Evolutionary conservation across 2,797 vertebrate genomes (phyloP), one percentile per base, ranked within the genome.

Genomic region (Cyprinella venusta): DNA sequence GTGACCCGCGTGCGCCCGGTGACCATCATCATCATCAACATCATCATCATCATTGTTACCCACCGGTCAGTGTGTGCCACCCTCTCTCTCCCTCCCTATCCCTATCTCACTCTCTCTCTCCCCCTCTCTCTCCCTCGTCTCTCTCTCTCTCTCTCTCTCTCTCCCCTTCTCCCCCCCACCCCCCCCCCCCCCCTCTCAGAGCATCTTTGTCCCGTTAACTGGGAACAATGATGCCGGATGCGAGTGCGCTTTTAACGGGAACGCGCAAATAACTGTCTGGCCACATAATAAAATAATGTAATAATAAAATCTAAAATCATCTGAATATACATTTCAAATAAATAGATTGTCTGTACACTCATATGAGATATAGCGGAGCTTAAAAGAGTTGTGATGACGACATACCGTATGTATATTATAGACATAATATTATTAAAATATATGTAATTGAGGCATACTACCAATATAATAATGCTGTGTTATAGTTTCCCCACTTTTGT

Each of bases 191-290:
- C 38, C 6, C 38, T 76, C 50, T 76, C 74, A 56, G 5, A 77
- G 56, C 77, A 69, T 68, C 63, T 54, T 52, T 80, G 78, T 80
- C 78, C 78, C 78, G 67, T 80, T 80, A 70, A 36, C 36, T 36
- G 65, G 70, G 78, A 80, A 80, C 78, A 80, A 80, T 80, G 52
- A 16, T 69, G n/a, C 6, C n/a, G 36, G 15, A 38, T 36, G 19
- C 50, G 65, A 70, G 52, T 42, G 67, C 63, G 45, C 61, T 8
- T 33, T 7, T 65, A 45, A 45, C 71, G 50, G 24, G 75, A 63
- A 78, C 26, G 76, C 59, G 42, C 36, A 45, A 45, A 13, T 15
- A 63, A 56, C 74, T 77, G 75, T 48, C 59, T 5, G 33, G 33
- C 33, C 33, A 36, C 33, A 36, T 36, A 36, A 36, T 36, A 5